phyloP scores from a whole-genome alignment of 2,113 vertebrate genomes.

The Myotis yumanensis region DNA sequence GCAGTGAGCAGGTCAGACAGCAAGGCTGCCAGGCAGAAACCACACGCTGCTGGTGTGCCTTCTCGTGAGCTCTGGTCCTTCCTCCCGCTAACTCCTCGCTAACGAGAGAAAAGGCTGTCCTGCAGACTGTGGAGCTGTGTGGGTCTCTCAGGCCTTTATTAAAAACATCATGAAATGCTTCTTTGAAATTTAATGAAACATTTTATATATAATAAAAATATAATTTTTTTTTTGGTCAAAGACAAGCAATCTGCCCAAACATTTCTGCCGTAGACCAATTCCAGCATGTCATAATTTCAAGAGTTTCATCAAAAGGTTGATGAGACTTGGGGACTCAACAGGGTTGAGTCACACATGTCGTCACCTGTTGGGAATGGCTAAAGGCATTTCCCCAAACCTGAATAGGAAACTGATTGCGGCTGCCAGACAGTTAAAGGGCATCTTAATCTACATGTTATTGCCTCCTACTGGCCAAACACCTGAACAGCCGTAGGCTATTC shows the following conservation, averaged over 20 bases:
- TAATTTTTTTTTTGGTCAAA: not conserved
- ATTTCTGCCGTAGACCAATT: not conserved
- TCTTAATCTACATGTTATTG: too few species aligned
- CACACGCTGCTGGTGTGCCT: rapidly evolving
- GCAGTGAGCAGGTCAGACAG: not conserved
- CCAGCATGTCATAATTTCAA: too few species aligned
- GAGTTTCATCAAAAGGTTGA: too few species aligned
- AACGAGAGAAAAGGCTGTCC: not conserved
- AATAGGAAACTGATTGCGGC: too few species aligned
- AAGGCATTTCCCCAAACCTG: too few species aligned
- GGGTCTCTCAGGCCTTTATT: not conserved
- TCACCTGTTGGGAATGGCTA: too few species aligned
- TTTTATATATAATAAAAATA: too few species aligned
- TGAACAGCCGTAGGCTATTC: too few species aligned
- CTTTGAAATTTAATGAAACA: not conserved
- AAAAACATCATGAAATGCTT: not conserved
- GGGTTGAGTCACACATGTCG: too few species aligned
- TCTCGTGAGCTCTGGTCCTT: not conserved
- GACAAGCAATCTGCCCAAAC: not conserved
- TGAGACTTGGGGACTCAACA: too few species aligned
- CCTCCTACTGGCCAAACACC: too few species aligned
- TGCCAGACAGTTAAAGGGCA: too few species aligned
- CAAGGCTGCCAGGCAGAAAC: rapidly evolving
- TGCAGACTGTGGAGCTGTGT: not conserved
- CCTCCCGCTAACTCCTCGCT: rapidly evolving